Base-by-base conservation (phyloP, 2,888 invertebrate genomes). In the Campoplex capitator region DNA sequence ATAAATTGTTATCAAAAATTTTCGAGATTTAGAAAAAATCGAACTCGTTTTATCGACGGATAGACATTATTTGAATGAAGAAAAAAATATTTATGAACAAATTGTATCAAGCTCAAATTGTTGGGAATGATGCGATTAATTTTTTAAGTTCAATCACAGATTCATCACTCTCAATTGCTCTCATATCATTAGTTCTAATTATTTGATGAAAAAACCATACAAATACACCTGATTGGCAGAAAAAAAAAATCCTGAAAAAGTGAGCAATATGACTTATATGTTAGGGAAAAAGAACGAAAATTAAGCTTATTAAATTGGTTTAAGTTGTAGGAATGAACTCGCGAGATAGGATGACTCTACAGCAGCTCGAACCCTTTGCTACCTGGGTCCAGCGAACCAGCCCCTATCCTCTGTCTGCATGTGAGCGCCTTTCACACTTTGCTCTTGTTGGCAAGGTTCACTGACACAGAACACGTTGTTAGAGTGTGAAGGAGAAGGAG, bases 401-500 rank as follows among this genome's bases (percentile, higher is more conserved):
- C 82, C 76, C 79, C 82, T 83, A 67, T 35, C 62, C 58, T 38
- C 73, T 62, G 70, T 83, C 83, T 78, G 62, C 32, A 79, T 54
- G 82, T 71, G 68, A 83, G 77, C 62, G 84, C 48, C 83, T 86
- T 83, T 87, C 80, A 84, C 85, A 65, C 71, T 85, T 88, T 88
- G 87, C 84, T 88, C 87, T 87, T 83, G 75, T 85, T 87, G 85
- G 78, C 62, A 86, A 89, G 85, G 89, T 89, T 88, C 89, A 89
- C 88, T 88, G 88, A 89, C 89, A 89, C 87, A 86, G 86, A 89
- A 85, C 83, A 85, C 85, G 84, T 56, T n/a, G 78, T 62, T 67
- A 68, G 75, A 82, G 79, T 62, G 78, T 79, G 54, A 58, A 58
- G 35, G 65, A 74, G 23, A 65, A 45, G 28, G 77, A 77, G 28